Conservation (phyloP, 2,113 vertebrate genomes). For the Lophochroa leadbeateri region DNA sequence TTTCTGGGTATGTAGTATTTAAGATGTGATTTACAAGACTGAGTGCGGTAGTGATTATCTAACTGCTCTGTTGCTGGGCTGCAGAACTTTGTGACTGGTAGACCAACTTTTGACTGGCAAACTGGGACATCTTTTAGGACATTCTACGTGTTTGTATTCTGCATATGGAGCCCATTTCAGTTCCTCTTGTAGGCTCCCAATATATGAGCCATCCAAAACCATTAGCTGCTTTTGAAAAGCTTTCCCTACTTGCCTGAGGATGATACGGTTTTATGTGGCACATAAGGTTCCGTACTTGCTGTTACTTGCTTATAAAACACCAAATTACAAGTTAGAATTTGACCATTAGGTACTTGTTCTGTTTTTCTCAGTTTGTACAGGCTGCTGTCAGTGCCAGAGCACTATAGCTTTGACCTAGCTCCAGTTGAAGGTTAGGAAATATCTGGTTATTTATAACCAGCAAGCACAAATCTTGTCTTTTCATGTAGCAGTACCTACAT, state of each 20-base stretch:
- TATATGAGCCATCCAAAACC: not conserved
- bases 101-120: not conserved
- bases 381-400: not conserved
- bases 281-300: not conserved
- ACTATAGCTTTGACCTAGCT: not conserved
- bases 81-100: not conserved
- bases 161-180: not conserved
- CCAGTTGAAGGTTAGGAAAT: not conserved
- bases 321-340: not conserved
- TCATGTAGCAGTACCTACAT: not conserved
- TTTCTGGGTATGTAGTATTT: not conserved
- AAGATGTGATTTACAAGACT: not conserved
- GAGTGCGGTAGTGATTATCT: not conserved
- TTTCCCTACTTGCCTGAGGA: not conserved
- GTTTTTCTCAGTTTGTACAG: not conserved
- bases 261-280: not conserved
- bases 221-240: not conserved
- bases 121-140: not conserved
- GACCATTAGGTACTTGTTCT: not conserved
- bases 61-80: not conserved
- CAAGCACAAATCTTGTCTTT: not conserved
- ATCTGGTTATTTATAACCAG: not conserved
- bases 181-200: not conserved
- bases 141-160: not conserved
- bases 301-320: not conserved